Conservation (phyloP, 2,113 vertebrate genomes). For the Herpailurus yagouaroundi region DNA sequence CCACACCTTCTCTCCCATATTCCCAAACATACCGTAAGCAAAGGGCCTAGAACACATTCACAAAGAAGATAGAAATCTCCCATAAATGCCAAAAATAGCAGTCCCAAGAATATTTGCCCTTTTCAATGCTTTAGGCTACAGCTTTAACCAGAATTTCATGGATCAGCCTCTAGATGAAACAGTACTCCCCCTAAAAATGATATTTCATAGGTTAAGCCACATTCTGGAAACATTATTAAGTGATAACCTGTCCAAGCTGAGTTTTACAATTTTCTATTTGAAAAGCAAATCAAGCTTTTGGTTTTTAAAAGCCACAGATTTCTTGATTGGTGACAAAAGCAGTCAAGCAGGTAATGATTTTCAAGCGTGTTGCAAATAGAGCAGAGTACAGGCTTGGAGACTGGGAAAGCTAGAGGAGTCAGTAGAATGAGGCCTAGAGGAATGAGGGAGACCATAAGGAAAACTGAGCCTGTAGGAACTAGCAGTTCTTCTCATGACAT, state of each 20-base stretch:
- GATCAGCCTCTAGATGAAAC: not conserved
- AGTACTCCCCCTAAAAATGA: not conserved
- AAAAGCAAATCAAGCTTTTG: slow-evolving; percentile 42
- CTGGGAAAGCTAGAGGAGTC: not conserved
- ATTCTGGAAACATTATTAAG: slow-evolving; percentile 31
- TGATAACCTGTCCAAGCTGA: not conserved
- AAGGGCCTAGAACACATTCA: not conserved
- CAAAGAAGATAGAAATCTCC: not conserved
- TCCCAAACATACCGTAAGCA: not conserved
- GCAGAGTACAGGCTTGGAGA: not conserved
- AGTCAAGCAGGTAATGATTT: slow-evolving; percentile 18
- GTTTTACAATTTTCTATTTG: slow-evolving; percentile 46
- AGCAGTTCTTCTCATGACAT: not conserved
- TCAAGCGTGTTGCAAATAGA: not conserved
- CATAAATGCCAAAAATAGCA: not conserved
- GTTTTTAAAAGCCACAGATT: slow-evolving; percentile 33
- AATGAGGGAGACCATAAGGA: not conserved
- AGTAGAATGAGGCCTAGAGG: not conserved
- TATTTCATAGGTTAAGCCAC: slow-evolving; percentile 4
- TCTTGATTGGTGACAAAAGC: slow-evolving; percentile 34
- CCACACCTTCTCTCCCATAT: not conserved
- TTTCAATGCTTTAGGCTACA: not conserved
- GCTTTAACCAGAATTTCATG: slow-evolving; percentile 9
- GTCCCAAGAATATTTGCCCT: not conserved
- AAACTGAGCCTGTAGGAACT: not conserved